phyloP scores from a whole-genome alignment of 2,797 vertebrate species.

The Erethizon dorsatum region DNA sequence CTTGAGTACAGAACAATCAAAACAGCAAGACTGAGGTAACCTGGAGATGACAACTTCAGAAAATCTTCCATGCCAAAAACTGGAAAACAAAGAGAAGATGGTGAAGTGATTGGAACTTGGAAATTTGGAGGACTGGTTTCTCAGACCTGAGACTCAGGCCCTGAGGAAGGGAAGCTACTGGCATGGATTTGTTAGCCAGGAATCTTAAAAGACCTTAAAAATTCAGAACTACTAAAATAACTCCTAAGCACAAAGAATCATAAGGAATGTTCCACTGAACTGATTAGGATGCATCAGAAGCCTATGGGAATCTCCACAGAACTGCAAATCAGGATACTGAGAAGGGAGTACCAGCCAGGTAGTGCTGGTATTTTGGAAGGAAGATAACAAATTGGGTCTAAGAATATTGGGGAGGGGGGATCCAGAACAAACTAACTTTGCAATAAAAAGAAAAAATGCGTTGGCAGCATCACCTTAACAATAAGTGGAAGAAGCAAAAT shows the following conservation, averaged over 20 bases:
- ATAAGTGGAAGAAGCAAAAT: background rate
- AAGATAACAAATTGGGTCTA: background rate
- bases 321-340: background rate
- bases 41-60: background rate
- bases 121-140: background rate
- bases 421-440: background rate
- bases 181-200: background rate
- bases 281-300: background rate
- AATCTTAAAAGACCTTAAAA: background rate
- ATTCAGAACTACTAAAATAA: background rate
- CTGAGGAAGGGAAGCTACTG: background rate
- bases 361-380: background rate
- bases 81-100: background rate
- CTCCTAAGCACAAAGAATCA: background rate
- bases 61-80: fast-evolving
- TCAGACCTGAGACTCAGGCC: background rate
- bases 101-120: background rate
- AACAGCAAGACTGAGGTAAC: background rate
- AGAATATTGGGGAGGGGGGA: background rate
- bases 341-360: background rate
- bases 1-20: background rate
- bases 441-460: background rate
- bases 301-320: background rate
- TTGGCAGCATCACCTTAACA: background rate
- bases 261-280: no score